A percentile compares a stretch with the other conserved stretches of the same genome.
Conservation (phyloP, 2,888 invertebrate species). For the Lasius fuliginosus region DNA sequence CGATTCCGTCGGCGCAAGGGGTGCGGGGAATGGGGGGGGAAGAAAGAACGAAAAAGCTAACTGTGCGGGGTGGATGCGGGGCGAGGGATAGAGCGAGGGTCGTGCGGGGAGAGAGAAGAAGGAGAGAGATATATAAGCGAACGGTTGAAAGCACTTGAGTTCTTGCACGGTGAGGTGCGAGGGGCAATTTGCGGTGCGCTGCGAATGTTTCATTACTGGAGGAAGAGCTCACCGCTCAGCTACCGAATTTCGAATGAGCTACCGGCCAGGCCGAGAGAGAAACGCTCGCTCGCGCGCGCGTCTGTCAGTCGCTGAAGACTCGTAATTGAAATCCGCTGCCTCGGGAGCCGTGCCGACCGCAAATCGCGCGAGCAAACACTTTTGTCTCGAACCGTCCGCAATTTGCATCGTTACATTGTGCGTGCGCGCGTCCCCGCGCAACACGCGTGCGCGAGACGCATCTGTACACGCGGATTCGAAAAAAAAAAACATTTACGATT, state of each 20-base stretch:
- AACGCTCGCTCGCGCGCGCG: constrained; percentile 65
- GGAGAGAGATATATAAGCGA: constrained; percentile 74
- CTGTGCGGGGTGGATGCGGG: constrained; percentile 9
- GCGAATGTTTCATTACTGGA: constrained; percentile 86
- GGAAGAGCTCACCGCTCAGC: constrained; percentile 82
- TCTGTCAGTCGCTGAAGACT: constrained; percentile 81
- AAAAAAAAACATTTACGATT: constrained; percentile 53
- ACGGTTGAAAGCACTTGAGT: constrained; percentile 80
- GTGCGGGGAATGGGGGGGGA: constrained; percentile 15
- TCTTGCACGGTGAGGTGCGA: constrained; percentile 75
- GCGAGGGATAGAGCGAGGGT: constrained; percentile 1
- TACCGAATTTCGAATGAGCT: constrained; percentile 86
- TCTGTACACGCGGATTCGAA: constrained; percentile 13
- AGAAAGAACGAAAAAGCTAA: constrained; percentile 28
- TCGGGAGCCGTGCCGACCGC: constrained; percentile 81
- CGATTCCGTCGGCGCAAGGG: constrained; percentile 28
- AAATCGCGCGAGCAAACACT: constrained; percentile 85
- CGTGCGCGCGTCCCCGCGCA: constrained; percentile 45
- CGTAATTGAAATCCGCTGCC: constrained; percentile 86
- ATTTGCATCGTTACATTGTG: constrained; percentile 81
- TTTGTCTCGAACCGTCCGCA: constrained; percentile 83
- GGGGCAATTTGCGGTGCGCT: constrained; percentile 85
- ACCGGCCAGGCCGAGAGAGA: constrained; percentile 69
- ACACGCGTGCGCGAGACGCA: constrained; percentile 8
- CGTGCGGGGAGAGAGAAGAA: constrained; percentile 26